Base-by-base conservation (phyloP, 2,113 vertebrate species). In the Hirundichthys speculiger region DNA sequence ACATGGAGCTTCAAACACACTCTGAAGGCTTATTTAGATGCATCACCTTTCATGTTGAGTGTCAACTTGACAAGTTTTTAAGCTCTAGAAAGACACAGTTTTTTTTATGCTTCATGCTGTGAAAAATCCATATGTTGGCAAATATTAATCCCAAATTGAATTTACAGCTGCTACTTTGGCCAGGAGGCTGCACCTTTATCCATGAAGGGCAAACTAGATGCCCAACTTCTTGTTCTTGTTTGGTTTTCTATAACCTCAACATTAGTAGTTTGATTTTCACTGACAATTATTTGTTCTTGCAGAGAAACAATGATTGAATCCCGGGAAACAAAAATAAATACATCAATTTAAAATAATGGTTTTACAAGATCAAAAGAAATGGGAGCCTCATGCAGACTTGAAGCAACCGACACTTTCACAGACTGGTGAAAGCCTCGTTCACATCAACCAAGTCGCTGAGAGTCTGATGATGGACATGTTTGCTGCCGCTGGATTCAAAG, bases 41-140 rank as follows among this genome's bases (percentile, higher is more conserved):
- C 38, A 73, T 16, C 39, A 19, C 57, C 41, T 74, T 59, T 69
- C 64, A 63, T 49, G 64, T 56, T 25, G 48, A 75, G 57, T 69
- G 67, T 79, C 71, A 83, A 68, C 77, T 64, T 46, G 85, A 82
- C 70, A 77, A 1, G 30, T 77, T 75, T 72, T 66, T 69, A 77
- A 67, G 66, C 75, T 57, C 50, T 34, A 34, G 30, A 34, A 34
- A 34, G 30, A 34, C 11, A 10, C 30, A 27, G 4, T 45, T 45
- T 18, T 18, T 45, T 18, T 45, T n/a, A 45, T 66, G 56, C 20
- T 60, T 66, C 66, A 61, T 48, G 9, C 48, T 40, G 68, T 66
- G 66, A 71, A 64, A 81, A 72, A 21, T 14, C 6, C 22, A 34
- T 34, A 57, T 41, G 5, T 52, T 16, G 69, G 65, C 63, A 77